Percentiles rank a stretch among this genome's conserved stretches.
Evolutionary conservation across 2,113 vertebrate genomes (phyloP).

Genomic region (Clupea harengus): DNA sequence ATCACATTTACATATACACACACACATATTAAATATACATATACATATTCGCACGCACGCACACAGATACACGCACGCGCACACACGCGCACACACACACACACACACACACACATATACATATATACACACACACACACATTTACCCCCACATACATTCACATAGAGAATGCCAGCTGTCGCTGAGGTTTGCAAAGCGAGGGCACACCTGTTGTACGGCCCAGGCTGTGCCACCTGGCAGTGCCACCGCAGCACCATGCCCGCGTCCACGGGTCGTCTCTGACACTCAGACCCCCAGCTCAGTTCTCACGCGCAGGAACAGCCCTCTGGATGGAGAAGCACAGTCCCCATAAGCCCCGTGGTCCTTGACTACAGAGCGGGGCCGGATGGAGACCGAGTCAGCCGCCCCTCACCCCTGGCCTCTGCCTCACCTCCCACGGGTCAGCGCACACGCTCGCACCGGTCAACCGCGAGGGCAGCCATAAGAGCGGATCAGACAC

Average conservation of each 20-base stretch:
- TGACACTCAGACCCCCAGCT: not conserved
- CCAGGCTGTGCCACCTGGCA: not conserved
- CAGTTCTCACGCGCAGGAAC: too few species aligned
- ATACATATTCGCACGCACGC: not conserved
- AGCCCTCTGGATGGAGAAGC: not conserved
- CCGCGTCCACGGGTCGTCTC: not conserved
- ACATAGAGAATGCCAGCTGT: not conserved
- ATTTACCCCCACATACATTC: not conserved
- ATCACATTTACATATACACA: not conserved
- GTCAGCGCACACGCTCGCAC: not conserved
- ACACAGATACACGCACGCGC: not conserved
- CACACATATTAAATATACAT: not conserved
- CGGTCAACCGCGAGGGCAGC: not conserved
- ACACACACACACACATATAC: not conserved
- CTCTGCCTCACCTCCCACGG: not conserved
- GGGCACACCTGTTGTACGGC: not conserved
- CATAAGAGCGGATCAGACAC: slow-evolving; percentile 25
- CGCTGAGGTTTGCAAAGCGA: not conserved
- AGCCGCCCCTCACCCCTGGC: not conserved
- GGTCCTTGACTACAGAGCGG: not conserved
- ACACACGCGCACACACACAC: not conserved
- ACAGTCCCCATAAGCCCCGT: not conserved
- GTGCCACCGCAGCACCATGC: not conserved
- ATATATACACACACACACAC: not conserved
- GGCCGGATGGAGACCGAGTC: not conserved